Conservation (phyloP, 2,888 invertebrate genomes). For the Volucella inanis region DNA sequence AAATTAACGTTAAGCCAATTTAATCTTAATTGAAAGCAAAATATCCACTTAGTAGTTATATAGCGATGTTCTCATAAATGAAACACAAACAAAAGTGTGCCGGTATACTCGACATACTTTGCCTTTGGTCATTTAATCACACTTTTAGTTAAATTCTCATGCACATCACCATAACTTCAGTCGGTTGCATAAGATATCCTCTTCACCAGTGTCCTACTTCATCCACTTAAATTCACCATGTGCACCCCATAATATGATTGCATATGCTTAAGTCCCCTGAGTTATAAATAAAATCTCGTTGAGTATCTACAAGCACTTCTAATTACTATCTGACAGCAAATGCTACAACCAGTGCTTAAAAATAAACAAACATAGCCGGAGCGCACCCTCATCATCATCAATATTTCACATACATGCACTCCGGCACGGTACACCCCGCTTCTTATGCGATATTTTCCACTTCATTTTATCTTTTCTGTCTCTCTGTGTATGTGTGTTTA, state of each 20-base stretch:
- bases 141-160: too few species aligned
- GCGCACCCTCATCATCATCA: slow-evolving; percentile 43
- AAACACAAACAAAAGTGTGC: too few species aligned
- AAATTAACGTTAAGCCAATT: too few species aligned
- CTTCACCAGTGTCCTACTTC: too few species aligned
- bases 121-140: too few species aligned
- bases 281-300: slow-evolving; percentile 4
- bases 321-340: slow-evolving; percentile 69
- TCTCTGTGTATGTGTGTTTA: slow-evolving; percentile 43
- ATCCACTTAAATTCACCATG: too few species aligned
- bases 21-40: too few species aligned
- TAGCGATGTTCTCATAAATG: too few species aligned
- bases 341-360: slow-evolving; percentile 53
- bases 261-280: neutral
- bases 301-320: slow-evolving; percentile 46
- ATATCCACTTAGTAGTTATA: too few species aligned
- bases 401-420: slow-evolving; percentile 23
- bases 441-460: neutral
- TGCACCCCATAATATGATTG: neutral
- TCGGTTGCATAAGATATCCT: too few species aligned
- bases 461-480: slow-evolving; percentile 30
- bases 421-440: slow-evolving; percentile 24
- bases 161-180: too few species aligned
- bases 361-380: slow-evolving; percentile 55
- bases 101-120: too few species aligned